Evolutionary conservation across 2,797 vertebrate genomes (phyloP).

Genomic region (Micrastur ruficollis): DNA sequence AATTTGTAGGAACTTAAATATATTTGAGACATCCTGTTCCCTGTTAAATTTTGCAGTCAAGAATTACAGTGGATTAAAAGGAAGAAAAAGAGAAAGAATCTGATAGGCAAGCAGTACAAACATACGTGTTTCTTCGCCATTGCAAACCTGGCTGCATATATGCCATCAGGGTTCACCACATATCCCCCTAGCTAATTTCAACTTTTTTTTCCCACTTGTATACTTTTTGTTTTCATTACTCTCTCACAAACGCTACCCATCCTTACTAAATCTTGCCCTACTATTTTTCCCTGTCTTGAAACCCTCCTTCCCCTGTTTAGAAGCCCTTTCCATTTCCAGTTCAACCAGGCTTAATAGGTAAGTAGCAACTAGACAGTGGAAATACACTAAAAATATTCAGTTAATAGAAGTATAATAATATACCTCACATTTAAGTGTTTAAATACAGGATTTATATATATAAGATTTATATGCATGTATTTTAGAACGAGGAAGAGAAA

Average conservation of each 20-base stretch:
- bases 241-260: neutral
- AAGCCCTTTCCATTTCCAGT: neutral
- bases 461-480: neutral
- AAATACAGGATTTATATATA: neutral
- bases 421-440: neutral
- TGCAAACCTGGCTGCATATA: neutral
- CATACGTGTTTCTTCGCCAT: rapidly evolving
- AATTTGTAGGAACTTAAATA: neutral
- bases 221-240: neutral
- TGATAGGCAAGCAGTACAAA: neutral
- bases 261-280: neutral
- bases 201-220: neutral
- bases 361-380: neutral
- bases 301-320: neutral
- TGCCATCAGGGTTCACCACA: neutral
- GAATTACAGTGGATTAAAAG: neutral
- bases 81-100: neutral
- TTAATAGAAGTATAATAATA: neutral
- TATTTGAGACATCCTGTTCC: neutral
- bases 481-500: neutral
- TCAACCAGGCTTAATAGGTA: neutral
- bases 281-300: neutral
- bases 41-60: neutral
- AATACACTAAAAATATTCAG: neutral
- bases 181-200: neutral